A percentile compares a stretch with the other conserved stretches of the same genome.
phyloP scores from a whole-genome alignment of 2,888 invertebrate genomes.

The Kuschelorhynchus macadamiae region DNA sequence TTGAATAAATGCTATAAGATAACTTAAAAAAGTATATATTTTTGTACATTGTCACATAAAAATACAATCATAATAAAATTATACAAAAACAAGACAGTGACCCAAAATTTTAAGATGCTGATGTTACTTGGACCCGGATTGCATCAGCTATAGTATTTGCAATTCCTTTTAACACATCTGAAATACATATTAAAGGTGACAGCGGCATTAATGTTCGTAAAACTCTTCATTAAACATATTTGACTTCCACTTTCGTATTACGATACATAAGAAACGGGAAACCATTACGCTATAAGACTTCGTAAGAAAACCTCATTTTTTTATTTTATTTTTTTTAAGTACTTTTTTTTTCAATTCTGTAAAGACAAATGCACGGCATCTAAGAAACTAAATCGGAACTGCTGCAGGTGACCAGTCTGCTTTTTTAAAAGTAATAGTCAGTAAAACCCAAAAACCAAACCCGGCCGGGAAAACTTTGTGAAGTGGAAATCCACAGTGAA shows the following conservation, averaged over 20 bases:
- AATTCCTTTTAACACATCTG: slow-evolving; percentile 14
- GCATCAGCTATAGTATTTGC: slow-evolving; percentile 18
- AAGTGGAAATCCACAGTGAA: slow-evolving; percentile 29
- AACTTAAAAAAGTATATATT: slow-evolving; percentile 6
- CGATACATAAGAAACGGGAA: slow-evolving; percentile 3
- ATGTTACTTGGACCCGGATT: slow-evolving; percentile 22
- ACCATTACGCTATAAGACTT: slow-evolving; percentile 7
- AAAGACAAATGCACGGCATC: slow-evolving; percentile 23
- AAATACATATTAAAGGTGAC: slow-evolving; percentile 22
- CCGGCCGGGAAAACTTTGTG: slow-evolving; percentile 29
- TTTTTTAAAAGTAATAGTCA: slow-evolving; percentile 39
- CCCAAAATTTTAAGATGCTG: slow-evolving; percentile 23
- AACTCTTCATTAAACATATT: slow-evolving; percentile 3
- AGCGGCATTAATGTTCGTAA: slow-evolving; percentile 15
- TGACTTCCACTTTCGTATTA: slow-evolving; percentile 16
- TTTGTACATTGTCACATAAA: neutral
- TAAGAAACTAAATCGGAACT: slow-evolving; percentile 20
- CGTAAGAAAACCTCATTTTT: slow-evolving; percentile 28
- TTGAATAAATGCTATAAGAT: no score
- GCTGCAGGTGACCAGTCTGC: slow-evolving; percentile 42
- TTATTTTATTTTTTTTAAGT: slow-evolving; percentile 14
- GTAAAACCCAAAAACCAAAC: slow-evolving; percentile 42
- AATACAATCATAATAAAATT: slow-evolving; percentile 25
- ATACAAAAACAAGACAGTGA: slow-evolving; percentile 32
- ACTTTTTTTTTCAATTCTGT: slow-evolving; percentile 17